A percentile compares a stretch with the other conserved stretches of the same genome.
Evolutionary conservation across 2,113 vertebrate species (phyloP).

Genomic region (Solea solea): DNA sequence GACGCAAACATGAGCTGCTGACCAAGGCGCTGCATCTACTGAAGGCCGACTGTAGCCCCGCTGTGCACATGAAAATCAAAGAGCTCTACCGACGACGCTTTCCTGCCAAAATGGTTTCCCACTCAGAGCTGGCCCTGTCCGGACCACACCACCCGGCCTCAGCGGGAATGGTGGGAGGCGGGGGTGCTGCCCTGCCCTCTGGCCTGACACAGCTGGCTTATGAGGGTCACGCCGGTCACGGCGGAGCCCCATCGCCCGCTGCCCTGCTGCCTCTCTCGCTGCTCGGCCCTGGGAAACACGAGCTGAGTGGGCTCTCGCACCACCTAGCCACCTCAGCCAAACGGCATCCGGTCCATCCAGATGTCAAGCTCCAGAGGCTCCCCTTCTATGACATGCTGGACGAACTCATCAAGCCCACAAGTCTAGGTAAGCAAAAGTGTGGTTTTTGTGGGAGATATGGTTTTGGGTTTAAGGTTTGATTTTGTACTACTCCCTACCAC

Average conservation of each 20-base stretch:
- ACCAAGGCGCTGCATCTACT: constrained; percentile 97
- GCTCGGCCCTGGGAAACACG: constrained; percentile 94
- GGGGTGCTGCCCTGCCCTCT: constrained; percentile 84
- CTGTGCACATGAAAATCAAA: constrained; percentile 99
- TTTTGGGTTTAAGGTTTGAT: neutral
- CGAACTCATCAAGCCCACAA: constrained; percentile 98
- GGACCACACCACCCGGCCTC: constrained; percentile 87
- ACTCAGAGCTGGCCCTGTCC: constrained; percentile 89
- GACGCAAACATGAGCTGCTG: constrained; percentile 98
- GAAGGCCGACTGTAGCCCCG: constrained; percentile 97
- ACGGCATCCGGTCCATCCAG: constrained; percentile 96
- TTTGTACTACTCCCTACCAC: no score
- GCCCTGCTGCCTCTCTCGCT: constrained; percentile 92
- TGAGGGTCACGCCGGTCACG: constrained; percentile 90
- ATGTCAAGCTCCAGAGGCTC: constrained; percentile 97
- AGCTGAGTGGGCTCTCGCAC: constrained; percentile 89
- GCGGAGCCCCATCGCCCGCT: constrained; percentile 88
- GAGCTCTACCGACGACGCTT: constrained; percentile 97
- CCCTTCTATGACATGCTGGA: constrained; percentile 98
- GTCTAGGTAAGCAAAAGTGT: constrained; percentile 87
- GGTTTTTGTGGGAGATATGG: neutral
- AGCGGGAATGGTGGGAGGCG: constrained; percentile 66
- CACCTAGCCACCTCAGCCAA: constrained; percentile 89
- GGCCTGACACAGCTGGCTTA: constrained; percentile 91
- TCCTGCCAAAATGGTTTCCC: constrained; percentile 95